These are phyloP conservation scores for Liparis tanakae DNA, from an alignment of 2,797 vertebrate species.

Conservation along the genomic window DNA sequence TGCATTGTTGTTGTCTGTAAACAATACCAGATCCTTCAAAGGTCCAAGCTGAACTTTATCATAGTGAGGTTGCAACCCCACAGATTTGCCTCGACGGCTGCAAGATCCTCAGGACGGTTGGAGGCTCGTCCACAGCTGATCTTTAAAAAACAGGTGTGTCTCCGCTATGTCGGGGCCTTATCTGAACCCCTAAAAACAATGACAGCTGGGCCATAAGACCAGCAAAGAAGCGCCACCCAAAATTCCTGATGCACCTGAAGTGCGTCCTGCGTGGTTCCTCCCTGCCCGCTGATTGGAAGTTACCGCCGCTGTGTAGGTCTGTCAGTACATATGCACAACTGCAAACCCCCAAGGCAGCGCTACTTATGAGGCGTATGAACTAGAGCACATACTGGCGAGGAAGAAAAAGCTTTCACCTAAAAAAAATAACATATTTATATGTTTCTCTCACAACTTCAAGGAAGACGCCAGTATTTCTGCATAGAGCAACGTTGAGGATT, in stretches of 20 bases:
- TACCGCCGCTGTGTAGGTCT: constrained; percentile 24
- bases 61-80: neutral
- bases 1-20: constrained; percentile 13
- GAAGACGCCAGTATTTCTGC: neutral
- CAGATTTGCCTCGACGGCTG: too few species aligned
- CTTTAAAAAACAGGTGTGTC: neutral
- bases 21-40: constrained; percentile 17
- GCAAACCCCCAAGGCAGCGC: constrained; percentile 18
- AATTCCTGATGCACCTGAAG: neutral
- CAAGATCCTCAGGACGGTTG: neutral
- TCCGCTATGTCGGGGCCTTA: neutral
- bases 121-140: neutral
- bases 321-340: constrained; percentile 30
- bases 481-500: neutral
- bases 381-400: neutral
- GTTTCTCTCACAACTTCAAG: neutral
- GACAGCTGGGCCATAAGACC: neutral
- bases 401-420: neutral
- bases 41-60: constrained; percentile 15
- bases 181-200: neutral
- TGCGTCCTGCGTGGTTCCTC: constrained; percentile 16
- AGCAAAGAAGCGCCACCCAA: constrained; percentile 9
- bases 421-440: neutral
- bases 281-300: constrained; percentile 15
- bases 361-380: constrained; percentile 18